Evolutionary conservation across 2,888 invertebrate genomes (phyloP), one percentile per base, ranked within the genome.

Genomic region (Eupithecia pulchellata): DNA sequence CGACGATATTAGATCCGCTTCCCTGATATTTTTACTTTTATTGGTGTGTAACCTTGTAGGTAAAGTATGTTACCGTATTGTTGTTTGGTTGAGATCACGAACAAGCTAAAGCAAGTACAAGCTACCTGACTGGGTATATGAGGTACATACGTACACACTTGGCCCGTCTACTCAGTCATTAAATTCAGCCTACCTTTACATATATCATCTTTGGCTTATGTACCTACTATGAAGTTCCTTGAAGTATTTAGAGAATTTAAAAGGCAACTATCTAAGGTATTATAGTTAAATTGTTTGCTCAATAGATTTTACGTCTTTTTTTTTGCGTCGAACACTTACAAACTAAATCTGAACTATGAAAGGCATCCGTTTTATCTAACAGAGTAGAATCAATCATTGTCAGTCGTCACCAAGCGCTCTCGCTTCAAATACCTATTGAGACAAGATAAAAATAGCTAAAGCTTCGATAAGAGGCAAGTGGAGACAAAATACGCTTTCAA

Each of bases 351-450:
- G 47, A 77, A 71, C 72, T 70, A 72, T 70, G 72, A 65, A 69
- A 66, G 63, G 73, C 66, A 77, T 77, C 64, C 67, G 72, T 75
- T 76, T 74, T 71, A 70, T 69, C 69, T 75, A 34, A 55, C 32
- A 61, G 73, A 65, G 67, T 52, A 66, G 55, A 71, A 76, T 78
- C 77, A 76, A 78, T 78, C 77, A 75, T 76, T 74, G 77, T 78
- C 77, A 76, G 74, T 75, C 76, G 67, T 71, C 75, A 72, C 71
- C 69, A 66, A 69, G 60, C 70, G 61, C 64, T 58, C 39, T 52
- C 29, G 60, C 27, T 64, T 73, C 47, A 68, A 73, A 75, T 76
- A 72, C 73, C 65, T 63, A 72, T 63, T 66, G 70, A 60, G 68
- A 27, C 52, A 66, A 13, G 29, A 67, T 71, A 52, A 64, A 72